These are phyloP conservation scores for Avahi laniger DNA, from an alignment of 2,797 vertebrate species.

Conservation along the genomic window DNA sequence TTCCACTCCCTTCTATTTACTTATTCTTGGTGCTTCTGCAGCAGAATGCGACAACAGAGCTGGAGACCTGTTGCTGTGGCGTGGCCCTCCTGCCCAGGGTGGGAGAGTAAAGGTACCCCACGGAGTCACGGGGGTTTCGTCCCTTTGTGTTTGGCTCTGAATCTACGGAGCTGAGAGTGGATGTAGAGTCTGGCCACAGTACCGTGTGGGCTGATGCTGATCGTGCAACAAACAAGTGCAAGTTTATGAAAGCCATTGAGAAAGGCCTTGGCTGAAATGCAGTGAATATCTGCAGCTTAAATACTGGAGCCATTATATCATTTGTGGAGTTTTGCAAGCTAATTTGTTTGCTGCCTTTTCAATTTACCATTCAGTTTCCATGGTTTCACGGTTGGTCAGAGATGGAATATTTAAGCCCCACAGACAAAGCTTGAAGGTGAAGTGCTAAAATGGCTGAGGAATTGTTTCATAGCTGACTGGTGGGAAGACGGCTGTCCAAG, in stretches of 20 bases:
- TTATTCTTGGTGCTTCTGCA: not conserved
- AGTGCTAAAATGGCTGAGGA: conserved; percentile 28
- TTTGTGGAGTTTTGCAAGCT: conserved; percentile 72
- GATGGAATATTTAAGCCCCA: conserved; percentile 54
- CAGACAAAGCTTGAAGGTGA: conserved; percentile 57
- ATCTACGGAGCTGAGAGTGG: not conserved
- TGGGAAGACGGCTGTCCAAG: not conserved
- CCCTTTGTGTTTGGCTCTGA: not conserved
- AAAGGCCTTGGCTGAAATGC: conserved; percentile 53
- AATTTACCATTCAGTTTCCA: conserved; percentile 73
- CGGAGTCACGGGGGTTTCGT: not conserved
- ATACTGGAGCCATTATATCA: conserved; percentile 51
- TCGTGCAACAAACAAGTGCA: not conserved
- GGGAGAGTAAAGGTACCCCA: not conserved
- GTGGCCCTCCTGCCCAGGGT: not conserved
- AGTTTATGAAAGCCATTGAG: conserved; percentile 53
- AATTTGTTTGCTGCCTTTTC: conserved; percentile 74
- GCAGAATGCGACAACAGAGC: not conserved
- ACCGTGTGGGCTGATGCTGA: not conserved
- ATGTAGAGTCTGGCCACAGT: not conserved
- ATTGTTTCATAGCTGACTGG: not conserved
- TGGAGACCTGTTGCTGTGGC: not conserved
- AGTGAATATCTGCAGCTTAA: conserved; percentile 60
- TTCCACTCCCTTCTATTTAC: not conserved
- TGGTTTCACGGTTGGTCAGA: conserved; percentile 77